These are phyloP conservation scores for Rhagonycha lutea DNA, from an alignment of 2,888 invertebrate genomes.

Conservation along the genomic window DNA sequence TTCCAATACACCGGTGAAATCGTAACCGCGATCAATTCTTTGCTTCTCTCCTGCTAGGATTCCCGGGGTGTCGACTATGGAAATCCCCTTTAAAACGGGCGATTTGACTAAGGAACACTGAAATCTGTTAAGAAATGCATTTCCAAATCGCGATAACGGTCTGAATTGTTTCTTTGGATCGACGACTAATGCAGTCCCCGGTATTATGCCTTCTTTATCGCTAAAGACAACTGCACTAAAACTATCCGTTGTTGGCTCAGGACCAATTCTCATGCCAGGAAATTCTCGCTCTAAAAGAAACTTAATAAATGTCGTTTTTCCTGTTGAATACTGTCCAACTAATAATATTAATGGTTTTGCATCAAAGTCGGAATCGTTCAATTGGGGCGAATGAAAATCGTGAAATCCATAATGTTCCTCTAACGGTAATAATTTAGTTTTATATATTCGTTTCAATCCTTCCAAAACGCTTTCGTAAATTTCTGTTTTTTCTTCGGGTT, in stretches of 20 bases:
- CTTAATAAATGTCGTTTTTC: conserved; percentile 94
- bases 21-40: conserved; percentile 90
- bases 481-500: conserved; percentile 65
- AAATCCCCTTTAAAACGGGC: conserved; percentile 90
- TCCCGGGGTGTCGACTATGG: conserved; percentile 97
- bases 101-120: conserved; percentile 92
- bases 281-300: conserved; percentile 93
- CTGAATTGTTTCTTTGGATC: conserved; percentile 96
- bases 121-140: conserved; percentile 95
- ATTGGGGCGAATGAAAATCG: conserved; percentile 92
- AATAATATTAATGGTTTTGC: conserved; percentile 97
- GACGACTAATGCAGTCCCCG: conserved; percentile 97
- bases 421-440: conserved; percentile 84
- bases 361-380: conserved; percentile 97
- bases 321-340: conserved; percentile 97
- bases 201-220: conserved; percentile 91
- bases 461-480: conserved; percentile 89
- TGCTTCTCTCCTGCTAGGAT: conserved; percentile 87
- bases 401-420: conserved; percentile 91
- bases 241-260: conserved; percentile 98
- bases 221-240: conserved; percentile 97
- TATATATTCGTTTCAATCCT: conserved; percentile 92
- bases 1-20: conserved; percentile 96
- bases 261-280: conserved; percentile 97
- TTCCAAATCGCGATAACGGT: conserved; percentile 94